Evolutionary conservation across 2,113 vertebrate genomes (phyloP), one percentile per base, ranked within the genome.

Genomic region (Cariama cristata): DNA sequence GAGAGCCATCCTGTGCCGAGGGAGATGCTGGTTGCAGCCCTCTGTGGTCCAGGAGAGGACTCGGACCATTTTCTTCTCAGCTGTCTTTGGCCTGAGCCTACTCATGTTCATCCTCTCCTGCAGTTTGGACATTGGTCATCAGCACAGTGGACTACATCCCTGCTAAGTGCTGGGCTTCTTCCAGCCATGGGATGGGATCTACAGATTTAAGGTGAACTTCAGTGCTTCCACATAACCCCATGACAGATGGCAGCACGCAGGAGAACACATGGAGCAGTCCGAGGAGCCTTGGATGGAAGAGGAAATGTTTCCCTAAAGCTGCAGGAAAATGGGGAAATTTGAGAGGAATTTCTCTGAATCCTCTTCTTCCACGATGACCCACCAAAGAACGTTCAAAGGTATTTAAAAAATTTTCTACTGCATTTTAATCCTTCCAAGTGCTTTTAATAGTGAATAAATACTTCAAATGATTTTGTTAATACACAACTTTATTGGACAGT

Each of bases 231-330:
- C 50, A 30, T 21, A 42, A 50, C 44, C 30, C 59, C 7, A 5
- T 9, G 42, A 11, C 5, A 26, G 50, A 17, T 6, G 7, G 50
- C 35, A 80, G 19, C n/a, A 1, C 4, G 10, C 40, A 55, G 56
- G 23, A 33, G 66, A 53, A n/a, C 8, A 4, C 14, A 15, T 0
- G 2, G 66, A 47, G 28, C n/a, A 72, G 16, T 23, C 23, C 42
- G 11, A 64, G n/a, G 24, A 20, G 35, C 20, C 14, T 49, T 14
- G 50, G 30, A 9, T 17, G 35, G 14, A 47, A 47, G 56, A 79
- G 17, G 52, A 18, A 66, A 58, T 0, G 17, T 59, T 73, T 50
- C 59, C 32, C 14, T 32, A 27, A 66, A 73, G 42, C 52, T 44
- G 44, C 44, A 15, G 35, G 9, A 66, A 74, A 74, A 35, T 0